Evolutionary conservation across 2,888 invertebrate species (phyloP).

Genomic region (Seira musarum): DNA sequence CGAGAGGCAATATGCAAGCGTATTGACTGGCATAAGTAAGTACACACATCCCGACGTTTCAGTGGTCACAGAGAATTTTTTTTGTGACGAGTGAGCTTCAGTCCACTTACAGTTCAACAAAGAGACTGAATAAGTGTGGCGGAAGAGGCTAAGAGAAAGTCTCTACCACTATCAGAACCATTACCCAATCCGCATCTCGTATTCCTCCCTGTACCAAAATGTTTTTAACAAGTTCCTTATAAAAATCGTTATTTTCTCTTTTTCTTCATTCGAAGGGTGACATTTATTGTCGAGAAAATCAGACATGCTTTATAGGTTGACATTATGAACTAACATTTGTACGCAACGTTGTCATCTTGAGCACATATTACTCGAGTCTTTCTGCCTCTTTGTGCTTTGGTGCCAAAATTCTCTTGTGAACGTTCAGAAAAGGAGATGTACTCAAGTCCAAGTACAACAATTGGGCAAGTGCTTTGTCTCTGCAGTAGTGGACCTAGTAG

Average conservation of each 20-base stretch:
- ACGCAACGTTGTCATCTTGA: constrained; percentile 43
- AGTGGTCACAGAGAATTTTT: neutral
- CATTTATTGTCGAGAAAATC: constrained; percentile 53
- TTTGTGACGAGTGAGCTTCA: neutral
- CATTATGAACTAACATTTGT: constrained; percentile 59
- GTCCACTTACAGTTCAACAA: neutral
- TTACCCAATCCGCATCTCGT: too few relatives aligned
- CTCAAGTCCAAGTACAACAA: neutral
- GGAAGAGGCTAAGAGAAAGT: neutral
- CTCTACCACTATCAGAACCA: neutral
- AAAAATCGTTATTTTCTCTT: neutral
- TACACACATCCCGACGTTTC: too few relatives aligned
- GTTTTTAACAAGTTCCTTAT: neutral
- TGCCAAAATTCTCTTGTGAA: neutral
- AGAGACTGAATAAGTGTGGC: neutral
- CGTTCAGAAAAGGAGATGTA: neutral
- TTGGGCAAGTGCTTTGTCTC: neutral
- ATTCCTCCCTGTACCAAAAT: neutral
- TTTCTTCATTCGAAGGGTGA: constrained; percentile 41
- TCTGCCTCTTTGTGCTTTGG: neutral
- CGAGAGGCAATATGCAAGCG: constrained; percentile 21
- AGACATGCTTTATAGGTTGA: constrained; percentile 56
- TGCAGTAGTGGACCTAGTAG: neutral
- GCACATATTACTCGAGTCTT: constrained; percentile 37
- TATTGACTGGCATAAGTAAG: neutral